Conservation (phyloP, 2,888 invertebrate genomes). For the Bugulina stolonifera region DNA sequence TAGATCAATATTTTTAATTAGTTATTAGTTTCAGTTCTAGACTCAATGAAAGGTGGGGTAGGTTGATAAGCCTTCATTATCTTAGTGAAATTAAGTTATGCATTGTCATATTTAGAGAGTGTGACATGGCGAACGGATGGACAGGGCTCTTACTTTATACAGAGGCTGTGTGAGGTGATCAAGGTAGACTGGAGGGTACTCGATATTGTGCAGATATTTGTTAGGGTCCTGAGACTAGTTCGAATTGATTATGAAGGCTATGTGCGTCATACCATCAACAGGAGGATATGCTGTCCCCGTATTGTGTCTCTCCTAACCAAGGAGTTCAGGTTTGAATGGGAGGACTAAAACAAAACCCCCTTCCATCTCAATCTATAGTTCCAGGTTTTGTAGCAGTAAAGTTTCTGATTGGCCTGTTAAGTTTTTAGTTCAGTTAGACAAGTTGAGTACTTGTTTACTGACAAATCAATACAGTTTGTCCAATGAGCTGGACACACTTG, state of each 20-base stretch:
- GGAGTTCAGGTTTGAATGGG: background rate
- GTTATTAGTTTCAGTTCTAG: too few relatives aligned
- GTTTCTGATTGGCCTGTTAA: too few relatives aligned
- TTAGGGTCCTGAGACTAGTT: background rate
- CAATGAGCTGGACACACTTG: too few relatives aligned
- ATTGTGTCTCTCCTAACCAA: background rate
- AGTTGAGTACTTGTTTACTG: background rate
- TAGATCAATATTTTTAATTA: too few relatives aligned
- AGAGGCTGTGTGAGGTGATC: background rate
- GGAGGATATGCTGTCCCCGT: background rate
- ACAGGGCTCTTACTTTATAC: slow-evolving; percentile 1
- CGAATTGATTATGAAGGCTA: background rate
- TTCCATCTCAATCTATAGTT: too few relatives aligned
- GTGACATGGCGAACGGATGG: background rate
- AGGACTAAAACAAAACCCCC: background rate
- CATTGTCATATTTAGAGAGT: too few relatives aligned
- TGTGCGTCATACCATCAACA: background rate
- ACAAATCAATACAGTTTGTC: background rate
- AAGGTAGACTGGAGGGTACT: background rate
- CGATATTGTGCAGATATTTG: background rate
- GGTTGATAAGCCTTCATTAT: too few relatives aligned
- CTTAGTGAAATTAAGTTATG: too few relatives aligned
- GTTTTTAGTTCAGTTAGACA: too few relatives aligned
- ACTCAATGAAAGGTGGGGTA: too few relatives aligned
- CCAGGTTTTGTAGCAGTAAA: too few relatives aligned